phyloP scores from a whole-genome alignment of 2,113 vertebrate genomes.

The Grallaria varia region DNA sequence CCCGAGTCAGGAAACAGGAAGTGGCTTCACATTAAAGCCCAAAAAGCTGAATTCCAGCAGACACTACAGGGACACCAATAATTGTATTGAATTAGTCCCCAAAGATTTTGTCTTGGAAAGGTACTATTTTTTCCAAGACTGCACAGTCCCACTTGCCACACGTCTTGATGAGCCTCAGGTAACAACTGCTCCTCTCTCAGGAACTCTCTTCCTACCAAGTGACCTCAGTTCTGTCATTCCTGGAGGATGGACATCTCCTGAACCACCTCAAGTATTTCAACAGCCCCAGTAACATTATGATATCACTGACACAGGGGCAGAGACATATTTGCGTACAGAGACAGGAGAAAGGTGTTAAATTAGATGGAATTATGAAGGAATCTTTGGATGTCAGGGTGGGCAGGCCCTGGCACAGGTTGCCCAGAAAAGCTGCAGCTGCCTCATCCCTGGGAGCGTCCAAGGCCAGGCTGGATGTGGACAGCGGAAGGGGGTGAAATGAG shows the following conservation, averaged over 20 bases:
- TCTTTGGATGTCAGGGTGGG: not conserved
- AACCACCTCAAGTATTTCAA: not conserved
- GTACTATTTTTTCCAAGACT: not conserved
- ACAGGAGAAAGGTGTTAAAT: not conserved
- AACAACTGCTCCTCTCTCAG: not conserved
- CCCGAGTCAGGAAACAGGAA: not conserved
- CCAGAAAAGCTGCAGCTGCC: not conserved
- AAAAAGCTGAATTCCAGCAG: not conserved
- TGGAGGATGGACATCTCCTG: not conserved
- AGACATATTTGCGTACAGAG: accelerated
- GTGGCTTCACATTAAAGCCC: not conserved
- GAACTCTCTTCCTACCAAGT: not conserved
- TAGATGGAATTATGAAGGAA: not conserved
- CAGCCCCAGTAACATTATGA: accelerated
- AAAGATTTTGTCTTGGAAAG: not conserved
- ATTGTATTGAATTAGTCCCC: not conserved
- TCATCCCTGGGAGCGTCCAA: not conserved
- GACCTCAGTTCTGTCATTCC: accelerated
- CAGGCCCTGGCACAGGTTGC: not conserved
- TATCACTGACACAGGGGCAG: accelerated
- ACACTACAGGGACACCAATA: not conserved
- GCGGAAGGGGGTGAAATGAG: accelerated
- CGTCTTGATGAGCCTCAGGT: not conserved
- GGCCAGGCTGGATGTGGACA: accelerated
- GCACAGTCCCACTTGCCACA: no score